Evolutionary conservation across 2,888 invertebrate species (phyloP).

Genomic region (Minunthozetes semirufus): DNA sequence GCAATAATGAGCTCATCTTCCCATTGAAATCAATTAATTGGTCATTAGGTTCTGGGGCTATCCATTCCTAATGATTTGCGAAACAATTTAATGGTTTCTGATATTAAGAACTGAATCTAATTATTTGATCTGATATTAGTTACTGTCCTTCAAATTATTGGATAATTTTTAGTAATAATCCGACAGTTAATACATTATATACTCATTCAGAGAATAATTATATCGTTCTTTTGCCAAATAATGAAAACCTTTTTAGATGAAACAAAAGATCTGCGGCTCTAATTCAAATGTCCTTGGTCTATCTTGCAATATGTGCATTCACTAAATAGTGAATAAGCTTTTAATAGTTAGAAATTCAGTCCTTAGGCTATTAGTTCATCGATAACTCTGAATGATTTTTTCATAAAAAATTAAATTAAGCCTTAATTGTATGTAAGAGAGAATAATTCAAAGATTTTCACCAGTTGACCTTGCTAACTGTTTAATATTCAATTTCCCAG

Average conservation of each 20-base stretch:
- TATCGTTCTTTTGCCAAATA: neutral
- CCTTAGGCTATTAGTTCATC: constrained; percentile 5
- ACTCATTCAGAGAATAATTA: neutral
- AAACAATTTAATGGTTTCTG: neutral
- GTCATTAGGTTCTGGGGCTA: neutral
- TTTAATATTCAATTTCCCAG: neutral
- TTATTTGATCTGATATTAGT: neutral
- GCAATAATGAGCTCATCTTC: constrained; percentile 8
- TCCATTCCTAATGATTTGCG: neutral
- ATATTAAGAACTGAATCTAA: neutral
- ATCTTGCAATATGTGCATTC: neutral
- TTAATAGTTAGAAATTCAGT: neutral
- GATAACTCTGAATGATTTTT: constrained; percentile 12
- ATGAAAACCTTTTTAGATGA: neutral
- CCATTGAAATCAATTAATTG: neutral
- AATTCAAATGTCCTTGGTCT: constrained; percentile 13
- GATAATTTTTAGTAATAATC: neutral
- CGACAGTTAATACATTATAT: neutral
- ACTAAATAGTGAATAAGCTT: neutral
- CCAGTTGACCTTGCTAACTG: neutral
- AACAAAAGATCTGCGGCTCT: neutral
- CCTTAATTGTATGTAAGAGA: too few relatives aligned
- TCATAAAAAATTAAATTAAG: neutral
- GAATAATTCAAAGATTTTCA: neutral
- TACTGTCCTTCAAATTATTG: constrained; percentile 6